Conservation (phyloP, 2,888 invertebrate species). For the Nymphalis urticae region DNA sequence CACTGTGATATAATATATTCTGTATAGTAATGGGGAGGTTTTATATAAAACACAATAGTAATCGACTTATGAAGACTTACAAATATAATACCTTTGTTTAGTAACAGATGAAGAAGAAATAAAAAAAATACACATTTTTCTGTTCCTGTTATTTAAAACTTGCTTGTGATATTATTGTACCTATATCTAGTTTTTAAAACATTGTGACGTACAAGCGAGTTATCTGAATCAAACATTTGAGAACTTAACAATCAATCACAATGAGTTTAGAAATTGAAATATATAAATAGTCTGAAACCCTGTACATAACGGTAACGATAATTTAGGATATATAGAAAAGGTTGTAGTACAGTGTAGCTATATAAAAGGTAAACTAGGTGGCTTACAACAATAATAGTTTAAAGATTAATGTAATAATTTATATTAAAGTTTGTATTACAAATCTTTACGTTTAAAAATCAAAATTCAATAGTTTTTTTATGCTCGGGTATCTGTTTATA, state of each 20-base stretch:
- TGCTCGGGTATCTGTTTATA: too few relatives aligned
- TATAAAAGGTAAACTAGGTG: background rate
- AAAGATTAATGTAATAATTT: background rate
- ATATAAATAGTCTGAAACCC: background rate
- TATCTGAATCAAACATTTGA: background rate
- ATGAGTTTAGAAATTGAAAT: constrained; percentile 3
- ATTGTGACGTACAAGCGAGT: background rate
- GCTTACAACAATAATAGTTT: background rate
- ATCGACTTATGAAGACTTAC: too few relatives aligned
- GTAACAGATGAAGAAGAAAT: too few relatives aligned
- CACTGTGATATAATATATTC: too few relatives aligned
- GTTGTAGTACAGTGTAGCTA: background rate
- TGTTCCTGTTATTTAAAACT: too few relatives aligned
- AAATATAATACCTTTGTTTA: too few relatives aligned
- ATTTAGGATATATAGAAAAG: constrained; percentile 4
- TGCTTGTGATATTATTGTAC: too few relatives aligned
- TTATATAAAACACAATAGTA: too few relatives aligned
- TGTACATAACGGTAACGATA: constrained; percentile 1
- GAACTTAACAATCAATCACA: constrained; percentile 1
- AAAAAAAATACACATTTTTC: too few relatives aligned
- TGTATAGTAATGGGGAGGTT: too few relatives aligned
- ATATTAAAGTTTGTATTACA: background rate
- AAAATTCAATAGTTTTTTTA: too few relatives aligned
- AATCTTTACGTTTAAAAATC: background rate
- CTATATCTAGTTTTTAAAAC: too few relatives aligned